Conservation (phyloP, 2,113 vertebrate species). For the Progne subis region DNA sequence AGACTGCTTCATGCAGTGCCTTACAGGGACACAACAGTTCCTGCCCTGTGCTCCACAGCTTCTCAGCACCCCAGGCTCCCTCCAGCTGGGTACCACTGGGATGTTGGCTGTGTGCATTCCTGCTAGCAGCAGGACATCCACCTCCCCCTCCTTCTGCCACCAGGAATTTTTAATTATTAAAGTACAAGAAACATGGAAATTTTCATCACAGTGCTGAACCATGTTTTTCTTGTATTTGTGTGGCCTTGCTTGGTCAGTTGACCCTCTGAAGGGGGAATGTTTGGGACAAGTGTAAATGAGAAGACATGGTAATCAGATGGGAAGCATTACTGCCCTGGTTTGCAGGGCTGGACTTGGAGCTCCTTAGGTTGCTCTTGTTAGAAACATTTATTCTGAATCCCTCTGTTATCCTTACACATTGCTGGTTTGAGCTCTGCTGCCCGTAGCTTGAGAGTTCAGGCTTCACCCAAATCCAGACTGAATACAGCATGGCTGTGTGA, state of each 20-base stretch:
- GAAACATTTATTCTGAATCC: not conserved
- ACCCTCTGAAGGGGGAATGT: not conserved
- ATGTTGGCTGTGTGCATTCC: not conserved
- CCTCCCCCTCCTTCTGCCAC: not conserved
- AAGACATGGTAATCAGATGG: not conserved
- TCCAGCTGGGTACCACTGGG: not conserved
- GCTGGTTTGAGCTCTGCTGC: not conserved
- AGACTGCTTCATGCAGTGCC: not conserved
- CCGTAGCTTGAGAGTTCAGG: not conserved
- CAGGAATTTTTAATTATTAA: not conserved
- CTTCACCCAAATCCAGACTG: not conserved
- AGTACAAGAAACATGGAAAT: not conserved
- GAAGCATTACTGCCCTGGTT: not conserved
- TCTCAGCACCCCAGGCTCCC: not conserved
- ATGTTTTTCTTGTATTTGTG: not conserved
- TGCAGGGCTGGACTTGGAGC: not conserved
- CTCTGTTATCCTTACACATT: fast-evolving
- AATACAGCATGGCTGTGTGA: not conserved
- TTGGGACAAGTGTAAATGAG: not conserved
- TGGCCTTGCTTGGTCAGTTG: not conserved
- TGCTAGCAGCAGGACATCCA: not conserved
- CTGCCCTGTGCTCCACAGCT: not conserved
- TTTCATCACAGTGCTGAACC: not conserved
- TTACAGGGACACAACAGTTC: not conserved
- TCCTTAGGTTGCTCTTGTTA: not conserved